Evolutionary conservation across 2,113 vertebrate genomes (phyloP), one percentile per base, ranked within the genome.

Genomic region (Hiodon alosoides): DNA sequence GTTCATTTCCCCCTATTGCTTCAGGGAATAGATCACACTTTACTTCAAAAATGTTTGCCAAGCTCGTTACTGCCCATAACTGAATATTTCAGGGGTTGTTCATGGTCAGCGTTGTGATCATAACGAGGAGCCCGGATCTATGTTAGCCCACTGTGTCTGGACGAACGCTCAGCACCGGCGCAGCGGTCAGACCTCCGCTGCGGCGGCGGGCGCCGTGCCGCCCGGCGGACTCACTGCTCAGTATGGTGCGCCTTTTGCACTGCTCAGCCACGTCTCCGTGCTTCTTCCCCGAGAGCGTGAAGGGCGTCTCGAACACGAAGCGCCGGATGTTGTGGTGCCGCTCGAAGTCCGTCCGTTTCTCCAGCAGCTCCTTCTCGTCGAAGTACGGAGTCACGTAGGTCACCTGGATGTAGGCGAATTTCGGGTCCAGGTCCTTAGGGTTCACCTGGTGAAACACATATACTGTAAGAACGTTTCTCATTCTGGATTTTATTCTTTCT

Each of bases 251-350:
- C 50, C 97, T 85, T 84, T 99, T 99, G 93, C 97, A 99, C 84
- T 99, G 97, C 84, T 99, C 96, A 31, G 97, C 95, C 69, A 99
- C 97, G 0, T 97, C 96, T 0, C 97, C 97, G 0, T 99, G 97
- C 80, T 99, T 99, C 83, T 95, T 98, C 48, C 97, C 97, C 0
- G 95, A 96, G 54, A 95, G 88, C 0, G 97, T 99, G 84, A 98
- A 99, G 0, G 97, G 97, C 0, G 97, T 99, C 87, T 99, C 97
- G 0, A 99, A 99, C 59, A 98, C 96, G 13, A 99, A 99, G 62
- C 92, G 95, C 71, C 88, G 93, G 90, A 99, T 94, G 85, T 99
- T 98, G 89, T 98, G 97, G 76, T 98, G 95, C 79, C 92, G 91
- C 81, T 98, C 97, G 0, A 98, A 98, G 79, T 99, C 97, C 0